Evolutionary conservation across 2,113 vertebrate genomes (phyloP), one percentile per base, ranked within the genome.

Genomic region (Motacilla tschutschensis): DNA sequence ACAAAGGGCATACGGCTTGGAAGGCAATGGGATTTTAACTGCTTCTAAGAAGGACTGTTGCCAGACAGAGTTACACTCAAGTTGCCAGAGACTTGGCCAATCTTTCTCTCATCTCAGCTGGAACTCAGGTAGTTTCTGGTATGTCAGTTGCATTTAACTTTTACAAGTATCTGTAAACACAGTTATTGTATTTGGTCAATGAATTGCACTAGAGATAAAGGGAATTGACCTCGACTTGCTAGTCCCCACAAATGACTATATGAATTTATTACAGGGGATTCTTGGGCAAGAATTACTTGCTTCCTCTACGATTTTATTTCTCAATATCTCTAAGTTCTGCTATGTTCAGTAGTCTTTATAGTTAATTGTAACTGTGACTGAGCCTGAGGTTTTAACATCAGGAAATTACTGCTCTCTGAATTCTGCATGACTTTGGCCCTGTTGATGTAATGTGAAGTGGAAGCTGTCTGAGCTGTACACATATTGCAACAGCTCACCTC

Each of bases 101-200:
- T 62, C 69, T 73, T 90, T 81, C 85, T 79, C 80, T 89, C 79
- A 70, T 60, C 60, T 94, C 80, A 89, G 59, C 53, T 90, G 91
- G 83, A 96, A 90, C 74, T 89, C 83, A 81, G 59, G n/a, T 62
- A 36, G 20, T 87, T 84, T 94, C 92, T 73, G n/a, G 47, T 92
- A 87, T 92, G 95, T 97, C 95, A 96, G 94, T 95, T 97, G 95
- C 95, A 73, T 78, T 78, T 87, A 86, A 87, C 62, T 89, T 85
- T 81, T 72, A 91, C 29, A 47, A 79, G 82, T 54, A 57, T 36
- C 64, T 84, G 47, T 65, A 79, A 73, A 79, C 64, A 73, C 19
- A 43, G 28, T 54, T 88, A 71, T 16, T 72, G 46, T 58, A 62
- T 44, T 70, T 75, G 47, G 44, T 80, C 59, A 91, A 63, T 0